Base-by-base conservation (phyloP, 2,113 vertebrate species). In the Platycercus adscitus region DNA sequence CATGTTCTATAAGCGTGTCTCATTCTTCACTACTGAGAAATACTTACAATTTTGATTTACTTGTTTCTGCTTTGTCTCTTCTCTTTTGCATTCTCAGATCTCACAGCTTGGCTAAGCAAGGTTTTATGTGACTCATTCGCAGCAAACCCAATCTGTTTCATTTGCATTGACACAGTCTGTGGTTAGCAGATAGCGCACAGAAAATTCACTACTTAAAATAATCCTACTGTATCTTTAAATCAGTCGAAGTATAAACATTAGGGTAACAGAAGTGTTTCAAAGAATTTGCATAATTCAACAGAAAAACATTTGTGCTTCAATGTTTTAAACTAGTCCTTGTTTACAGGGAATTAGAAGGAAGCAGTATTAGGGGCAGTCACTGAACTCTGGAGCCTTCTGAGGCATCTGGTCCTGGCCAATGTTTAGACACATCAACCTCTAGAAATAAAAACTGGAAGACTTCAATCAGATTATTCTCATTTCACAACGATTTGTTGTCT, bases 381-480 rank as follows among this genome's bases (percentile, higher is more conserved):
- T 66, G 90, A 95, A 73, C 90, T 93, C 88, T 63, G 60, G 28
- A 95, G 77, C 53, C 55, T 94, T 86, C 80, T 35, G 47, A 90
- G 46, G 55, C 75, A 96, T 70, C 63, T 83, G 66, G 63, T 66
- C 53, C 66, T 11, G 16, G 41, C 17, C 58, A 49, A 10, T 4
- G 17, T 25, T 83, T 63, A 90, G 37, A 83, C 20, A 78, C 9
- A 63, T 43, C 53, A 81, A 66, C 3, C 9, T 68, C 75, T 72
- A 69, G 58, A 96, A 91, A 79, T 60, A 89, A 85, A 76, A 95
- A 39, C 35, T 43, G 7, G 31, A 94, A 65, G 33, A 72, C 31
- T 93, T 88, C 52, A 82, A 47, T 37, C 21, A 80, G 44, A 82
- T 69, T 37, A 56, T 44, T 65, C 24, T 86, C 21, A 83, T 73